phyloP scores from a whole-genome alignment of 2,113 vertebrate genomes.

The Passer montanus region DNA sequence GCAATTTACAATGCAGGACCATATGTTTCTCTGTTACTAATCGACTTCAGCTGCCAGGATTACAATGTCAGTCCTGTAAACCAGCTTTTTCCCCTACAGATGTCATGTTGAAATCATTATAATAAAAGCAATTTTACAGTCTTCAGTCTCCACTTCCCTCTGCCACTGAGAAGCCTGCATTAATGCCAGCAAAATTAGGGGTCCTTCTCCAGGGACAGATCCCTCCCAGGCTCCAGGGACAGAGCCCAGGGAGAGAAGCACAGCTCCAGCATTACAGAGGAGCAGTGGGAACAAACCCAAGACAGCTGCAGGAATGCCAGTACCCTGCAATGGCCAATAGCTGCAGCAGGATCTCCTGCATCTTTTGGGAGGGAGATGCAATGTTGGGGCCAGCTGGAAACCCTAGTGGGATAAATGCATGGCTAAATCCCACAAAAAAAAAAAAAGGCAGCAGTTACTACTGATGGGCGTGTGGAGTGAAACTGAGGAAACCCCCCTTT shows the following conservation, averaged over 20 bases:
- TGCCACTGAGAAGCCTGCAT: background rate
- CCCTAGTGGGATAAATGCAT: background rate
- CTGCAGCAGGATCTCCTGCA: background rate
- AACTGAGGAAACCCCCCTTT: accelerated
- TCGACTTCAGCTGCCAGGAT: background rate
- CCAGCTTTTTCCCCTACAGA: background rate
- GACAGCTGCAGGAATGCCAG: background rate
- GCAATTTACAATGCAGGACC: background rate
- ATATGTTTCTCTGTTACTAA: background rate
- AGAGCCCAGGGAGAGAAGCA: background rate
- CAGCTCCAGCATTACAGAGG: background rate
- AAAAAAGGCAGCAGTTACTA: background rate
- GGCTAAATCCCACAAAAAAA: background rate
- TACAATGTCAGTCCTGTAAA: background rate
- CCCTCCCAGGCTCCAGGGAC: too few species aligned
- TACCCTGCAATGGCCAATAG: background rate
- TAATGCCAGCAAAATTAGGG: accelerated
- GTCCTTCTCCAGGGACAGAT: background rate
- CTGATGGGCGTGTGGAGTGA: background rate
- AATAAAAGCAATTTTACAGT: background rate
- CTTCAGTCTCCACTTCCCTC: background rate
- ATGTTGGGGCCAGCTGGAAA: accelerated
- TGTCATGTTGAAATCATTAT: background rate
- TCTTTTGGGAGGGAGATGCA: background rate
- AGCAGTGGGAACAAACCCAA: background rate